Evolutionary conservation across 2,113 vertebrate species (phyloP), one percentile per base, ranked within the genome.

Genomic region (Trogon surrucura): DNA sequence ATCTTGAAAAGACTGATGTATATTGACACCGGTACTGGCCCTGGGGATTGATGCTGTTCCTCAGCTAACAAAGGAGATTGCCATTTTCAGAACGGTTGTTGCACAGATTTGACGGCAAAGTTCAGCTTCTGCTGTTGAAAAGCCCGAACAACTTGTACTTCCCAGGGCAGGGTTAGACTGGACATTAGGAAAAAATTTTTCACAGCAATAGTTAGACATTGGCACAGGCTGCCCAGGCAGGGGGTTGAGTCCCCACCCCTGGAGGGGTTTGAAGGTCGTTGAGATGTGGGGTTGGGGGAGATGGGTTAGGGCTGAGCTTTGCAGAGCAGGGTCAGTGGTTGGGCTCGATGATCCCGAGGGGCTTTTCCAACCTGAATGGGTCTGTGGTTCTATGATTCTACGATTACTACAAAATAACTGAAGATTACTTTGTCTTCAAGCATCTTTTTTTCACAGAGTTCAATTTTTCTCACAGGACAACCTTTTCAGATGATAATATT

Each of bases 11-110:
- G 4, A 45, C 69, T 67, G 53, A 30, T 8, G 0, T 60, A 10
- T 57, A 34, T 38, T 64, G 53, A 38, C 8, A 41, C 20, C 15
- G 44, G 0, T 56, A 36, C 36, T 3, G 23, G 8, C 44, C 62
- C 53, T 47, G 47, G 71, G 56, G 29, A 51, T 22, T 62, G 85
- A 47, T 72, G 11, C 10, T 78, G 9, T 27, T 70, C 25, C 44
- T 73, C 22, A 45, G 1, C 30, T 71, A 18, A 15, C 0, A 0
- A 1, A 48, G 29, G 38, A 64, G n/a, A 57, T 57, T 27, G 16
- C 30, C 20, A 10, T 45, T 26, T 16, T 41, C 36, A 47, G 50
- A 65, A 38, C 3, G 57, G 50, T 32, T 60, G 38, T 32, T 23
- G 26, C 18, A 38, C 18, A 72, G 11, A 38, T 75, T 89, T 54